A percentile compares a stretch with the other conserved stretches of the same genome.
These are phyloP conservation scores for Drosophila anceps DNA, from an alignment of 2,888 invertebrate genomes.

Conservation along the genomic window DNA sequence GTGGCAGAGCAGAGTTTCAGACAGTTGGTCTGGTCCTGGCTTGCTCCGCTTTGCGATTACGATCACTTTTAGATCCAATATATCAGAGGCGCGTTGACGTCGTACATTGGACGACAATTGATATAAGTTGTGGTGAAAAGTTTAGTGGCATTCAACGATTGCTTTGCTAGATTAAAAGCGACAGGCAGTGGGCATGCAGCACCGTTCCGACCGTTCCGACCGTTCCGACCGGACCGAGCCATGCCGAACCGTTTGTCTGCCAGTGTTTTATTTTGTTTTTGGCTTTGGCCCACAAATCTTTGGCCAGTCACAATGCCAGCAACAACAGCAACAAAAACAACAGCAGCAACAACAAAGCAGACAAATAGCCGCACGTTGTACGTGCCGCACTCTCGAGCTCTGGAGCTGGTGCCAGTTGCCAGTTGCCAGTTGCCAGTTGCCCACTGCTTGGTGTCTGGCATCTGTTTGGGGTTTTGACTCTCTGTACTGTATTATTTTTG, in stretches of 20 bases:
- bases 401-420: slow-evolving; percentile 29
- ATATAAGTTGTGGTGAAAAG: slow-evolving; percentile 83
- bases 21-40: slow-evolving; percentile 58
- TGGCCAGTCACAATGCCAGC: slow-evolving; percentile 74
- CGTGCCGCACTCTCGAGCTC: slow-evolving; percentile 61
- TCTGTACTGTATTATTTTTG: slow-evolving; percentile 30
- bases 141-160: slow-evolving; percentile 83
- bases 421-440: slow-evolving; percentile 17
- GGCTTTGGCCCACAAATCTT: slow-evolving; percentile 75
- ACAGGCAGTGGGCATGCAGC: slow-evolving; percentile 62
- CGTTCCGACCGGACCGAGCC: slow-evolving; percentile 10
- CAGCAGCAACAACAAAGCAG: slow-evolving; percentile 71
- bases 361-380: slow-evolving; percentile 79
- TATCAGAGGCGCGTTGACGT: slow-evolving; percentile 83
- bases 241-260: slow-evolving; percentile 32
- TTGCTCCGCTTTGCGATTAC: slow-evolving; percentile 82
- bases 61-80: slow-evolving; percentile 83
- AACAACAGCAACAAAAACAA: slow-evolving; percentile 41
- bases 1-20: slow-evolving; percentile 16
- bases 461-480: slow-evolving; percentile 51
- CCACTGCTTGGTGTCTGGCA: slow-evolving; percentile 29
- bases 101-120: slow-evolving; percentile 84
- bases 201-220: slow-evolving; percentile 29
- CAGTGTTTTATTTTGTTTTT: slow-evolving; percentile 39
- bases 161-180: slow-evolving; percentile 82